These are phyloP conservation scores for Notolabrus celidotus DNA, from an alignment of 2,797 vertebrate genomes.

Conservation along the genomic window DNA sequence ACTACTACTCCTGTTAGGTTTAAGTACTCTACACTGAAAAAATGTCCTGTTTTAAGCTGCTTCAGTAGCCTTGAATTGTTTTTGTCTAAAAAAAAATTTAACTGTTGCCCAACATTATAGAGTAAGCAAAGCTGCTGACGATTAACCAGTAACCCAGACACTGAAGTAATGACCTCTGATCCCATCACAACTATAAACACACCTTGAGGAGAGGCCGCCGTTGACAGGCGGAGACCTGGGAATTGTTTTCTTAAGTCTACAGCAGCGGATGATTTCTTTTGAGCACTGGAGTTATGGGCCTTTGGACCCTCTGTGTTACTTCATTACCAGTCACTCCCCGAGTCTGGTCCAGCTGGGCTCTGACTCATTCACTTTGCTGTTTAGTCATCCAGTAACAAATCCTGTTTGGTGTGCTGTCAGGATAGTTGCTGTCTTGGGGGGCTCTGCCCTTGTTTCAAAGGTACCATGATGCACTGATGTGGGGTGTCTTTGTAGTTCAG, in stretches of 20 bases:
- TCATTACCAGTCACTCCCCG: slow-evolving; percentile 38
- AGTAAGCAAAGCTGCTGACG: slow-evolving; percentile 7
- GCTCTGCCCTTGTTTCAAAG: slow-evolving; percentile 31
- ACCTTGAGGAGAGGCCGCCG: slow-evolving; percentile 1
- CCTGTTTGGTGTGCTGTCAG: slow-evolving; percentile 49
- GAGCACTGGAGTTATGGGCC: slow-evolving; percentile 32
- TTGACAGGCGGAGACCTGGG: not conserved
- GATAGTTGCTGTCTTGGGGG: slow-evolving; percentile 1
- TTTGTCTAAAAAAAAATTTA: not conserved
- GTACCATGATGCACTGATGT: slow-evolving; percentile 21
- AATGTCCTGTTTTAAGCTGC: too few species aligned
- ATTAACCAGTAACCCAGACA: slow-evolving; percentile 34
- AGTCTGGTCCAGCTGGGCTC: slow-evolving; percentile 47
- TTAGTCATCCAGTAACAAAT: slow-evolving; percentile 65
- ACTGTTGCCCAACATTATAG: not conserved
- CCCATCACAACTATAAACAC: not conserved
- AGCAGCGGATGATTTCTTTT: slow-evolving; percentile 30
- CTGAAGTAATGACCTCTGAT: not conserved
- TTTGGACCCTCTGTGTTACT: slow-evolving; percentile 43
- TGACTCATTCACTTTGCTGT: slow-evolving; percentile 63
- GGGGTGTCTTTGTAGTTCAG: slow-evolving; percentile 29
- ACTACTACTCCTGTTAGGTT: not conserved
- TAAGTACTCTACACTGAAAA: slow-evolving; percentile 3
- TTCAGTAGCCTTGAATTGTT: not conserved
- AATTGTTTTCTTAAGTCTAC: slow-evolving; percentile 34